These are phyloP conservation scores for Amiota communis DNA, from an alignment of 2,888 invertebrate species.

Conservation along the genomic window DNA sequence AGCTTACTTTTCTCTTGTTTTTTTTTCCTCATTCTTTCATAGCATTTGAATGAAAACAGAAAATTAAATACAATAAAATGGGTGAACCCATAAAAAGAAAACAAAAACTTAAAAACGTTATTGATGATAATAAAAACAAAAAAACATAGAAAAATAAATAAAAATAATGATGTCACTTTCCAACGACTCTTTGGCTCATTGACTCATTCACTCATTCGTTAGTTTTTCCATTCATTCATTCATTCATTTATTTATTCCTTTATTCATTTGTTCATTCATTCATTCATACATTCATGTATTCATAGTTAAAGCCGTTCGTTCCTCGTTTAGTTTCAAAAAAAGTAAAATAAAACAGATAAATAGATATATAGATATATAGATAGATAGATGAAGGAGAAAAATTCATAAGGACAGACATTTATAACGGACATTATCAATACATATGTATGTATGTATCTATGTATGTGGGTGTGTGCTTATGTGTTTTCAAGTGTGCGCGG, in stretches of 20 bases:
- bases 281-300: slow-evolving; percentile 35
- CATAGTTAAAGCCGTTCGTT: not conserved
- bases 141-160: too few relatives aligned
- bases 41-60: too few relatives aligned
- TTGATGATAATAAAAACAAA: slow-evolving; percentile 47
- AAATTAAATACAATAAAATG: too few relatives aligned
- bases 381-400: slow-evolving; percentile 40
- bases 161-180: slow-evolving; percentile 55
- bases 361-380: too few relatives aligned
- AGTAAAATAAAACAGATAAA: slow-evolving; percentile 17
- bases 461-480: not conserved
- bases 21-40: too few relatives aligned
- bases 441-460: not conserved
- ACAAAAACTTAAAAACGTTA: slow-evolving; percentile 25
- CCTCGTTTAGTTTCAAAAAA: slow-evolving; percentile 4
- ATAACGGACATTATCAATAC: not conserved
- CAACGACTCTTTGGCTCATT: slow-evolving; percentile 31
- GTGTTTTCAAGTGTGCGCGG: not conserved
- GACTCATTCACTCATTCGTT: slow-evolving; percentile 42
- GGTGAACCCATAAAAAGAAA: slow-evolving; percentile 13
- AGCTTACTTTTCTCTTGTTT: not conserved
- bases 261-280: slow-evolving; percentile 40
- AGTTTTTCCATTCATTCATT: slow-evolving; percentile 39
- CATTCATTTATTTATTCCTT: not conserved
- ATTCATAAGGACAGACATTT: slow-evolving; percentile 38